These are phyloP conservation scores for Rallus limicola DNA, from an alignment of 2,113 vertebrate species.

Conservation along the genomic window DNA sequence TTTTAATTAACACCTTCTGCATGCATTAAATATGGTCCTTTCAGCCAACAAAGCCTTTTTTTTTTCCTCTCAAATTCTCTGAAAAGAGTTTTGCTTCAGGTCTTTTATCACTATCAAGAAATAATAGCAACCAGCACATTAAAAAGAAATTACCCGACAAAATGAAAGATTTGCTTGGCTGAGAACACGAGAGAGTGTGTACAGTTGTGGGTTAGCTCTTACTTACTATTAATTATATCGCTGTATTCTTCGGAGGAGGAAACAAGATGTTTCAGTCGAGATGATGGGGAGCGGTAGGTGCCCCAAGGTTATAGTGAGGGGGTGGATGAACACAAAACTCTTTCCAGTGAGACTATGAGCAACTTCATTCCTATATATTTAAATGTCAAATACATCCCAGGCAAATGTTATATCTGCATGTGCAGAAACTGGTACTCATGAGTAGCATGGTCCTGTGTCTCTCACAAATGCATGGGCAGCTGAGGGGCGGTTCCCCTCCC, in stretches of 20 bases:
- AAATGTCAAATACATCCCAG: neutral
- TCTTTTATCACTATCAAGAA: constrained; percentile 59
- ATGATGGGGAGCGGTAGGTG: neutral
- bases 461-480: rapidly evolving
- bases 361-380: neutral
- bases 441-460: neutral
- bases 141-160: constrained; percentile 61
- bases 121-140: constrained; percentile 57
- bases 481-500: neutral
- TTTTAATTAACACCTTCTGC: constrained; percentile 70
- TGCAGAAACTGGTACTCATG: rapidly evolving
- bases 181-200: neutral
- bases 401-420: neutral
- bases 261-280: neutral
- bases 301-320: neutral
- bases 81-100: constrained; percentile 48
- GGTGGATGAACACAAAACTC: neutral
- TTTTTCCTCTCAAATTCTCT: constrained; percentile 11
- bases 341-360: neutral
- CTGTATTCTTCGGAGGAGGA: neutral
- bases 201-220: constrained; percentile 18
- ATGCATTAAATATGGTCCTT: constrained; percentile 53
- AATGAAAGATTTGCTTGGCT: constrained; percentile 57
- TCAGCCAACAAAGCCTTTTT: constrained; percentile 30
- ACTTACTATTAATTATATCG: constrained; percentile 3